phyloP scores from a whole-genome alignment of 2,888 invertebrate genomes.

The Smittia sp. region DNA sequence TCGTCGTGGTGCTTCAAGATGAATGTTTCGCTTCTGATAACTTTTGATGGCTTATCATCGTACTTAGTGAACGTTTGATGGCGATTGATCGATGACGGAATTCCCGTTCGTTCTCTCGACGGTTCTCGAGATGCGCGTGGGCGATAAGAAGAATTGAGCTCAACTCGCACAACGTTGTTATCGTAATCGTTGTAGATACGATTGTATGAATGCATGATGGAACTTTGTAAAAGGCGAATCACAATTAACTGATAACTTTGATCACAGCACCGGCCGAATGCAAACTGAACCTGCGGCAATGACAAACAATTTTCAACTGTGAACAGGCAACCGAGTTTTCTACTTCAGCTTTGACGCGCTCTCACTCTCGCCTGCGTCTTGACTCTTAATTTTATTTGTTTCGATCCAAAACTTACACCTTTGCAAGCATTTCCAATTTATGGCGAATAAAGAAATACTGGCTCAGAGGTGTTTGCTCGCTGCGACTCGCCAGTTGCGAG shows the following conservation, averaged over 20 bases:
- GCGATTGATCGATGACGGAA: slow-evolving; percentile 24
- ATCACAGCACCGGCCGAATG: neutral
- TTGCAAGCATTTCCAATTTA: slow-evolving; percentile 16
- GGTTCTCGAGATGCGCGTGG: slow-evolving; percentile 29
- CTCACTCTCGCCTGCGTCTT: neutral
- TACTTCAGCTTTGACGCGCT: neutral
- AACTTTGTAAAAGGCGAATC: neutral
- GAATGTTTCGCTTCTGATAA: slow-evolving; percentile 36
- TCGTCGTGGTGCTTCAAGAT: slow-evolving; percentile 28
- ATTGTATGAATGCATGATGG: slow-evolving; percentile 25
- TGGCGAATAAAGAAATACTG: neutral
- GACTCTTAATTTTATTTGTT: slow-evolving; percentile 33
- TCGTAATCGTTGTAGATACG: slow-evolving; percentile 35
- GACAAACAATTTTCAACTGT: slow-evolving; percentile 24
- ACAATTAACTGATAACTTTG: neutral
- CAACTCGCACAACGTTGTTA: slow-evolving; percentile 36
- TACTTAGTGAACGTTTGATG: slow-evolving; percentile 35
- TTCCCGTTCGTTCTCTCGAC: neutral
- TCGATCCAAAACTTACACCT: slow-evolving; percentile 41
- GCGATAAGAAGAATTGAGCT: slow-evolving; percentile 28
- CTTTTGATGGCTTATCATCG: neutral
- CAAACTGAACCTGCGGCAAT: slow-evolving; percentile 10
- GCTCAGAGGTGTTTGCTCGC: neutral
- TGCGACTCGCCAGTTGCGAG: neutral
- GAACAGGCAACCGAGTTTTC: neutral